phyloP scores from a whole-genome alignment of 2,797 vertebrate genomes.

The Zenarchopterus dispar region DNA sequence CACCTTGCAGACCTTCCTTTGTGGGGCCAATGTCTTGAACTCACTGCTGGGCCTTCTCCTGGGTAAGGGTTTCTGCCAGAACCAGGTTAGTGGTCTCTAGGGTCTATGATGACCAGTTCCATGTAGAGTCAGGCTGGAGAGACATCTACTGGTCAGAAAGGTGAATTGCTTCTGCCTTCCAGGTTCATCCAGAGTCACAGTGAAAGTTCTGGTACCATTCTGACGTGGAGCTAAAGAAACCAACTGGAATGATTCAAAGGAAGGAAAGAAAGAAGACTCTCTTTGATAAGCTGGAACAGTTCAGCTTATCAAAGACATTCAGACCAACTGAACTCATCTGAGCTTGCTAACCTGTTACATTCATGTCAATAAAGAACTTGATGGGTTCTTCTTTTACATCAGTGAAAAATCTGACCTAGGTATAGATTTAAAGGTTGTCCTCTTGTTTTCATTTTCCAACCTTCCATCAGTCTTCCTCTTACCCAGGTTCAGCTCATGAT shows the following conservation, averaged over 20 bases:
- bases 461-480: too few species aligned
- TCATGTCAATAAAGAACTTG: too few species aligned
- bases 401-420: too few species aligned
- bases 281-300: neutral
- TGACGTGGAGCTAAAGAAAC: neutral
- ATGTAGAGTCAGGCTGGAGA: neutral
- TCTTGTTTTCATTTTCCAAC: too few species aligned
- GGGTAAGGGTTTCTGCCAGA: conserved; percentile 45
- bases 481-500: too few species aligned
- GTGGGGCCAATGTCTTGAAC: conserved; percentile 68
- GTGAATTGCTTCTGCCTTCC: conserved; percentile 11
- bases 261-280: too few species aligned
- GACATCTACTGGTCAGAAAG: neutral
- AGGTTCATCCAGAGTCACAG: conserved; percentile 36
- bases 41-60: conserved; percentile 65
- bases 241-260: neutral
- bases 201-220: neutral
- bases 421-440: too few species aligned
- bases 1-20: conserved; percentile 69
- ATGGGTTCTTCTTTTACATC: too few species aligned
- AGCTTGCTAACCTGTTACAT: too few species aligned
- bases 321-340: too few species aligned
- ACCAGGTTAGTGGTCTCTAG: conserved; percentile 60
- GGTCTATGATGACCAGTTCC: too few species aligned
- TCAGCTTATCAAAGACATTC: neutral